phyloP scores from a whole-genome alignment of 2,888 invertebrate species.

The Helicoverpa assulta region DNA sequence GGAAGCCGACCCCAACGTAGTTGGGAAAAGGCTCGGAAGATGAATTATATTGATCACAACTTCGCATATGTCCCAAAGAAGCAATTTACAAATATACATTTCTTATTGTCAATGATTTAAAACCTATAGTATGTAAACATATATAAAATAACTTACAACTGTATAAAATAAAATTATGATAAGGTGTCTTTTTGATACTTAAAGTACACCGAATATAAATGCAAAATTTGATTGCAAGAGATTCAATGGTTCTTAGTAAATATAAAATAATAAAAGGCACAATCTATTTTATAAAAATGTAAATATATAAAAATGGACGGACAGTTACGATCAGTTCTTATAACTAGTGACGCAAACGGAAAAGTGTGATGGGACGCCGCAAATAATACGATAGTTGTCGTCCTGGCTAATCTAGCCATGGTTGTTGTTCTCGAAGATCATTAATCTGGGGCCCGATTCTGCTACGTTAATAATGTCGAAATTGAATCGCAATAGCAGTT shows the following conservation, averaged over 20 bases:
- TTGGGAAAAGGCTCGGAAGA: too few relatives aligned
- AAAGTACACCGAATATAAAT: neutral
- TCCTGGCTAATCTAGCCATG: too few relatives aligned
- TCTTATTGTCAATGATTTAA: neutral
- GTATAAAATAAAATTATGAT: neutral
- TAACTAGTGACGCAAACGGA: constrained; percentile 15
- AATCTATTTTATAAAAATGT: neutral
- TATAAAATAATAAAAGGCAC: neutral
- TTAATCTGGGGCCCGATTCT: too few relatives aligned
- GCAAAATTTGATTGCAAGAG: neutral
- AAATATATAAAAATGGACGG: constrained; percentile 31
- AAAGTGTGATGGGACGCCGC: neutral
- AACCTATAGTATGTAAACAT: neutral
- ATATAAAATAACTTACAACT: neutral
- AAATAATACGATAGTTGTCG: too few relatives aligned
- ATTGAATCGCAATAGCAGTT: too few relatives aligned
- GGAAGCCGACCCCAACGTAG: too few relatives aligned
- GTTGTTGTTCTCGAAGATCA: too few relatives aligned
- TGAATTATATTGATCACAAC: neutral
- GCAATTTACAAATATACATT: neutral
- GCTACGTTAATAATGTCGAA: too few relatives aligned
- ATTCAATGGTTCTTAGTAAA: neutral
- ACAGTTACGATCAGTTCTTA: constrained; percentile 35
- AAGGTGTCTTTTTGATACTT: neutral
- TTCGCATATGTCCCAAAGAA: neutral